Evolutionary conservation across 2,888 invertebrate species (phyloP), one percentile per base, ranked within the genome.

Genomic region (Hyposoter dolosus): DNA sequence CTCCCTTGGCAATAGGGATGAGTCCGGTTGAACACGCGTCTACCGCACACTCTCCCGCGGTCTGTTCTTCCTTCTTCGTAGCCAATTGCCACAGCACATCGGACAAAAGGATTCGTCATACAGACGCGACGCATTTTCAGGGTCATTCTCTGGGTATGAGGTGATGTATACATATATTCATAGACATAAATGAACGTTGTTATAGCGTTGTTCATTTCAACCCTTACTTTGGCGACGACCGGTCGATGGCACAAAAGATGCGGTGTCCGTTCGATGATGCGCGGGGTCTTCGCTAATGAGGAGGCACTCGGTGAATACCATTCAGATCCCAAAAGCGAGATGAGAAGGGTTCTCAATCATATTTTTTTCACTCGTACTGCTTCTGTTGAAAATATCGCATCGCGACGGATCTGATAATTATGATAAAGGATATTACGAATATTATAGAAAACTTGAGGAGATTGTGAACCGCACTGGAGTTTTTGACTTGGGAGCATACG

Each of bases 71-170:
- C 65, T 72, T 81, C 77, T 74, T 81, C 83, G 45, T 72, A 69
- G 86, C 86, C 83, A 81, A 85, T 85, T 85, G 82, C 82, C 65
- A 50, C 35, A 50, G 72, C 66, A 23, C 43, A 50, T 28, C 77
- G 83, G 66, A 86, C 83, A 86, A 86, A 86, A 86, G 85, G 83
- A 86, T 86, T 86, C 80, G 83, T 86, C 85, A 86, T 86, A 80
- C 80, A 77, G 66, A 60, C 66, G 50, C 40, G 56, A 79, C 60
- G 75, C 17, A 47, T 86, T 86, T 83, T 83, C 80, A 80, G 77
- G 83, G 83, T 77, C 76, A 83, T 74, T 72, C 72, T 63, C 40
- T 68, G 76, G 80, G 10, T 32, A 50, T 6, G 43, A 40, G 60
- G 43, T 28, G 15, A 47, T 23, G 45, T 47, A 32, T 9, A 12